Percentiles rank a stretch among this genome's conserved stretches.
phyloP scores from a whole-genome alignment of 2,113 vertebrate genomes.

The Tragelaphus scriptus region DNA sequence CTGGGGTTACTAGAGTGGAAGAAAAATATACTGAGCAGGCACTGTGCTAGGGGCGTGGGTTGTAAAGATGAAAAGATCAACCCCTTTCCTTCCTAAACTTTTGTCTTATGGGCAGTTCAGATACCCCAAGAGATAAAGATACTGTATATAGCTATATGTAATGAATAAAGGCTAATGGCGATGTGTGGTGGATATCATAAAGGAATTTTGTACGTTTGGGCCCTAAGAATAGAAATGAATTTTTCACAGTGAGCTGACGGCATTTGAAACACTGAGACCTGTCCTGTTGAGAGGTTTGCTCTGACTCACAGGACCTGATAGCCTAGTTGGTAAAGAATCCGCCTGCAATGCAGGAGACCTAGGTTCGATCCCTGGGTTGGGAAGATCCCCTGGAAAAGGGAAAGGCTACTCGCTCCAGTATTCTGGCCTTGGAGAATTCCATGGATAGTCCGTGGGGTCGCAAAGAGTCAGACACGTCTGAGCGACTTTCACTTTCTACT shows the following conservation, averaged over 20 bases:
- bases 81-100: background rate
- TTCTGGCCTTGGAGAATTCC: background rate
- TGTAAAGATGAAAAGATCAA: background rate
- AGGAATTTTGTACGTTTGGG: background rate
- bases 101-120: background rate
- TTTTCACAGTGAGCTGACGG: background rate
- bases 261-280: background rate
- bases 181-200: background rate
- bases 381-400: background rate
- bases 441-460: background rate
- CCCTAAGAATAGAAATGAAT: background rate
- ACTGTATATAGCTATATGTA: background rate
- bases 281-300: background rate
- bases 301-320: background rate
- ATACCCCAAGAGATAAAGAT: background rate
- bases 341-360: background rate
- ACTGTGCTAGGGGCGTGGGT: background rate
- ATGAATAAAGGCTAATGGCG: background rate
- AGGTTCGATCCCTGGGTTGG: background rate
- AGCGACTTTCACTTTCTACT: background rate
- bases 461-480: background rate
- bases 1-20: background rate
- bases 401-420: background rate
- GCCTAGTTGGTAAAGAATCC: background rate
- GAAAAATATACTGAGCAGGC: background rate